A percentile compares a stretch with the other conserved stretches of the same genome.
phyloP scores from a whole-genome alignment of 1,140 invertebrate genomes.

The Procambarus virginalis region DNA sequence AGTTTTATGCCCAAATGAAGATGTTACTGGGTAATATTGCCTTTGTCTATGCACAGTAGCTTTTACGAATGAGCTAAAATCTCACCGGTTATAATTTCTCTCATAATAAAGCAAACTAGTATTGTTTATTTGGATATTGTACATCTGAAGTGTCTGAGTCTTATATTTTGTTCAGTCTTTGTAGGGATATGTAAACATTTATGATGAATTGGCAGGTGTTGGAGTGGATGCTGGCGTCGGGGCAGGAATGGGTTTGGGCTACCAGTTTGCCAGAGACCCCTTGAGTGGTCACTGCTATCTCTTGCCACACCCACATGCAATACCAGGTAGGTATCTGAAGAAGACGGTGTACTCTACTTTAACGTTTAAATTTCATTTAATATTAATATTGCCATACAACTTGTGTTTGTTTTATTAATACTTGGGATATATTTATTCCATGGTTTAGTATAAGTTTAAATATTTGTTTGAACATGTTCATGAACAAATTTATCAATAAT shows the following conservation, averaged over 20 bases:
- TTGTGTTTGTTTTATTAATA: not conserved
- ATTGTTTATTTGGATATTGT: too few species aligned
- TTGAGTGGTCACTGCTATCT: conserved; percentile 86
- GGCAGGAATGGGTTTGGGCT: conserved; percentile 75
- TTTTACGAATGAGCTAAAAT: too few species aligned
- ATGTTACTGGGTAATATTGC: too few species aligned
- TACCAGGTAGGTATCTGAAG: conserved; percentile 40
- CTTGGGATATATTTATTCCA: not conserved
- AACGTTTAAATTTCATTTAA: not conserved
- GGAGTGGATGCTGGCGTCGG: conserved; percentile 49
- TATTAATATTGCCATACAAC: not conserved
- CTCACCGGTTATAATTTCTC: too few species aligned
- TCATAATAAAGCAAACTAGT: too few species aligned
- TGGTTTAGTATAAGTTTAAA: too few species aligned
- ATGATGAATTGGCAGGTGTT: conserved; percentile 29
- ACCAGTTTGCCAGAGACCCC: conserved; percentile 88
- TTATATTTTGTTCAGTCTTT: not conserved
- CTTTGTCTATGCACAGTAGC: too few species aligned
- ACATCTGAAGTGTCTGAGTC: too few species aligned
- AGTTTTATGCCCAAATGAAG: too few species aligned
- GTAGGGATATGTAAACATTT: not conserved
- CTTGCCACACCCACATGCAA: conserved; percentile 76
- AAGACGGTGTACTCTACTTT: not conserved
- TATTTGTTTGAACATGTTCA: not conserved
- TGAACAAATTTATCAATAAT: not conserved